Evolutionary conservation across 2,797 vertebrate species (phyloP), one percentile per base, ranked within the genome.

Genomic region (Sebastes vulpes): DNA sequence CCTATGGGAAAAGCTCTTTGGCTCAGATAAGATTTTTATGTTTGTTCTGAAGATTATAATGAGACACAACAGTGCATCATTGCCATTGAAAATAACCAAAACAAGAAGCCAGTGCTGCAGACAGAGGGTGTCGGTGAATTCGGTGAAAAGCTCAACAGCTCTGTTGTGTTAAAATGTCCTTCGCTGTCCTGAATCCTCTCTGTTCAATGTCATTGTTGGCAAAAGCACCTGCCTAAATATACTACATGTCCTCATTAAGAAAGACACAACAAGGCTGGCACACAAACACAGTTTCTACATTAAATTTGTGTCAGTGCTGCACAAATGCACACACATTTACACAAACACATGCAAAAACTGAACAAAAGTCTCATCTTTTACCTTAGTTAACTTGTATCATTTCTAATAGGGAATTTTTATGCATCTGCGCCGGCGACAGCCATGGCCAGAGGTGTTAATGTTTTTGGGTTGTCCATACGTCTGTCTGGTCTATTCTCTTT

Each of bases 141-240:
- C 25, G 9, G 23, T 6, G n/a, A 52, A 26, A 1, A 29, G 38
- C n/a, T 28, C 56, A 63, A 50, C 64, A 64, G 72, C 64, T 31
- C 63, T 83, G 69, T 66, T 60, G 79, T 64, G 68, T 88, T 83
- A 25, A 85, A 85, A 85, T 65, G 77, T 84, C 79, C 79, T 63
- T 16, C 21, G 14, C 46, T 72, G 75, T 70, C 76, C 74, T 71
- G 42, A 57, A 65, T 81, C 67, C 26, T 8, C 66, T 50, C 32
- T 28, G 29, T 72, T 88, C 72, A 85, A 77, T 78, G 81, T 86
- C 84, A 89, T 8, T 53, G 64, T 68, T 46, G 35, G 81, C 65
- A 82, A 60, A 79, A 67, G 18, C 65, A 70, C 72, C 29, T 50
- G 46, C 6, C 75, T 77, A 81, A 81, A 88, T 83, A 71, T 67